phyloP scores from a whole-genome alignment of 1,140 invertebrate genomes.

The Zaprionus davidi region DNA sequence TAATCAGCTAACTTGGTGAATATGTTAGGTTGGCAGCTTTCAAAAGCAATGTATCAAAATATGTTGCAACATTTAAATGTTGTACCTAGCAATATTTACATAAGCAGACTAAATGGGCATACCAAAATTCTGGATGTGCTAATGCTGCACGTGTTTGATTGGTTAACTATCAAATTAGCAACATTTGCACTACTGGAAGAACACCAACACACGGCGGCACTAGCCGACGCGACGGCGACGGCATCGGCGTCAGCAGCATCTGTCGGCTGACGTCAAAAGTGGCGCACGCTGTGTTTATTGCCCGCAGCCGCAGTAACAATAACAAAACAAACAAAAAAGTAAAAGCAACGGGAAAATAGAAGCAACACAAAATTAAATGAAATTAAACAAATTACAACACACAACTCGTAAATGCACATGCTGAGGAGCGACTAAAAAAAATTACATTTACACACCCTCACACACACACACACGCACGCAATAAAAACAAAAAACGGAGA shows the following conservation, averaged over 20 bases:
- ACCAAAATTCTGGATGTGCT: constrained; percentile 10
- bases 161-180: constrained; percentile 24
- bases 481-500: constrained; percentile 32
- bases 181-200: constrained; percentile 12
- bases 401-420: constrained; percentile 20
- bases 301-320: constrained; percentile 5
- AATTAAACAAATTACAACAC: constrained; percentile 44
- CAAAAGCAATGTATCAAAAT: neutral
- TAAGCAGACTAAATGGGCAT: neutral
- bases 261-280: constrained; percentile 28
- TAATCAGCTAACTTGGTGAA: neutral
- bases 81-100: neutral
- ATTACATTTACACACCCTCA: constrained; percentile 22
- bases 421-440: constrained; percentile 9
- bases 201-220: neutral
- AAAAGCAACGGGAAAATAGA: constrained; percentile 22
- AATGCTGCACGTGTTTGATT: constrained; percentile 16
- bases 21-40: neutral
- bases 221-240: neutral
- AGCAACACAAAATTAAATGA: constrained; percentile 23
- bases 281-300: constrained; percentile 16
- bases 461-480: constrained; percentile 12
- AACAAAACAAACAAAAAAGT: constrained; percentile 24
- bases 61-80: neutral
- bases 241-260: constrained; percentile 9